These are phyloP conservation scores for Andrena bucephala DNA, from an alignment of 2,888 invertebrate genomes.

Conservation along the genomic window DNA sequence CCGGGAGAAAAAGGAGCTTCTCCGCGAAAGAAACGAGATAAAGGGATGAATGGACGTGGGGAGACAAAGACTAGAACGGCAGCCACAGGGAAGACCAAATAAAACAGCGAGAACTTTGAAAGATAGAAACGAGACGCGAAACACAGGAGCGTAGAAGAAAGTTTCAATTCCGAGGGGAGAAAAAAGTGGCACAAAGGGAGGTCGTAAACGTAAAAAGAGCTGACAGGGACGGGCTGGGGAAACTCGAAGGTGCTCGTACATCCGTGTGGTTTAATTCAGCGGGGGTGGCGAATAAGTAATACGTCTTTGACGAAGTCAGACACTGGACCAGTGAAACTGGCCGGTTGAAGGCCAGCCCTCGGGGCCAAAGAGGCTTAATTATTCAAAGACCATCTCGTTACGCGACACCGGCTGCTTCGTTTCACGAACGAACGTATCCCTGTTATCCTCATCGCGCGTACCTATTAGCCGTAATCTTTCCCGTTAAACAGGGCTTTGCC, in stretches of 20 bases:
- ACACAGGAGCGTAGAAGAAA: neutral
- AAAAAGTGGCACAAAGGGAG: neutral
- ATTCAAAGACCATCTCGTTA: conserved; percentile 67
- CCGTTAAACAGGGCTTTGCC: conserved; percentile 54
- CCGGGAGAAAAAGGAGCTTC: neutral
- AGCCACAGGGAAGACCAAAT: conserved; percentile 9
- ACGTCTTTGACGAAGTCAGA: conserved; percentile 64
- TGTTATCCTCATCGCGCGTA: conserved; percentile 65
- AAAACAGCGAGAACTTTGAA: neutral
- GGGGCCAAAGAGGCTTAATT: conserved; percentile 68
- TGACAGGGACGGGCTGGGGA: conserved; percentile 12
- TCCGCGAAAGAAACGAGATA: neutral
- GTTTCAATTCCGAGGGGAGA: neutral
- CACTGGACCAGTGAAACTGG: conserved; percentile 3
- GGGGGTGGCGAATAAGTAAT: conserved; percentile 62
- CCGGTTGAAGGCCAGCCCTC: neutral
- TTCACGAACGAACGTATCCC: conserved; percentile 38
- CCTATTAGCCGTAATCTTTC: conserved; percentile 70
- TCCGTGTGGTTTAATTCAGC: conserved; percentile 61
- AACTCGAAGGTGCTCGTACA: conserved; percentile 34
- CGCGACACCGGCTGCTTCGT: conserved; percentile 47
- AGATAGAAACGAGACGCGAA: neutral
- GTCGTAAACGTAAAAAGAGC: conserved; percentile 16
- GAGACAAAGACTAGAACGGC: conserved; percentile 20
- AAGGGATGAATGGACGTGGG: conserved; percentile 15